Evolutionary conservation across 2,113 vertebrate genomes (phyloP).

Genomic region (Notarius lentiginosus): DNA sequence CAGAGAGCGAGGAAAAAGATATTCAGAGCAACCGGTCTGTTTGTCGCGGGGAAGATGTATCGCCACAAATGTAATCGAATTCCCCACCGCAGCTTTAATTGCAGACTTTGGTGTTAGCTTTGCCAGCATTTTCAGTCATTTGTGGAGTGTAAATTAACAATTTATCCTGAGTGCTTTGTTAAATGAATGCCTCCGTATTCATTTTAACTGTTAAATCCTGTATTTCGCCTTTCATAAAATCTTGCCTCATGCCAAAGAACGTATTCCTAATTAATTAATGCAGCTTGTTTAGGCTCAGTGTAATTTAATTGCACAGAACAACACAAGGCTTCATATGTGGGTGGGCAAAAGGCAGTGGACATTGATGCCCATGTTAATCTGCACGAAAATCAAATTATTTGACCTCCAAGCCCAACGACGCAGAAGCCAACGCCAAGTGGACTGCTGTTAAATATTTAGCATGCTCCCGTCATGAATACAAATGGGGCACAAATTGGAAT

Average conservation of each 20-base stretch:
- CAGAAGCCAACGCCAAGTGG: slow-evolving; percentile 87
- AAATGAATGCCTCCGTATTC: neutral
- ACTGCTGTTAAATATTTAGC: slow-evolving; percentile 96
- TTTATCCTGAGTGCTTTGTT: slow-evolving; percentile 50
- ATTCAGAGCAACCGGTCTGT: slow-evolving; percentile 8
- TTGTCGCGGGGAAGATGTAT: slow-evolving; percentile 31
- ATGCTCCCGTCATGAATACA: slow-evolving; percentile 95
- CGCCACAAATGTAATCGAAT: slow-evolving; percentile 31
- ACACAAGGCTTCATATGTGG: slow-evolving; percentile 69
- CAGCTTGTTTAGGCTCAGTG: slow-evolving; percentile 60
- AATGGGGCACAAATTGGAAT: slow-evolving; percentile 97
- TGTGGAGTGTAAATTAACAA: slow-evolving; percentile 56
- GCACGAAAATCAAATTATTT: slow-evolving; percentile 96
- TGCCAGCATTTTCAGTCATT: slow-evolving; percentile 45
- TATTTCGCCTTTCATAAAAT: neutral
- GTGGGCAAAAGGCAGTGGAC: slow-evolving; percentile 77
- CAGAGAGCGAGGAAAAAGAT: slow-evolving; percentile 13
- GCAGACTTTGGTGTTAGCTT: slow-evolving; percentile 49
- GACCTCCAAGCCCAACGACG: slow-evolving; percentile 84
- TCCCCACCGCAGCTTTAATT: slow-evolving; percentile 47
- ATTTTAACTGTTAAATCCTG: neutral
- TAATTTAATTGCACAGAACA: slow-evolving; percentile 66
- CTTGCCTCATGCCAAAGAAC: slow-evolving; percentile 57
- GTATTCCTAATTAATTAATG: slow-evolving; percentile 61
- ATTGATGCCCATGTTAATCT: slow-evolving; percentile 91